Base-by-base conservation (phyloP, 1,140 invertebrate genomes). In the Notospermus geniculatus region DNA sequence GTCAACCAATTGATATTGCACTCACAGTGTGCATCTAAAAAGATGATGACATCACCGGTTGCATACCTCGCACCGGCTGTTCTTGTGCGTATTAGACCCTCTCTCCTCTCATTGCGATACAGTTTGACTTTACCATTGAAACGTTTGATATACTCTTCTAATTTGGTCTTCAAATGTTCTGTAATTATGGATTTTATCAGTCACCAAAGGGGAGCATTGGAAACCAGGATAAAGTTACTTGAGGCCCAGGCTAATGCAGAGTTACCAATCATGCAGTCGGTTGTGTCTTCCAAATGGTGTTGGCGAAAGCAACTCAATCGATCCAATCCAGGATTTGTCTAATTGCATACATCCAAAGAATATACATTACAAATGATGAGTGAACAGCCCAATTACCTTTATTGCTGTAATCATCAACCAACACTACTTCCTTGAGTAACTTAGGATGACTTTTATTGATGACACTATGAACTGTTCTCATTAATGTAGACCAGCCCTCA, bases 401-500 rank as follows among this genome's bases (percentile, higher is more conserved):
- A 80, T 96, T 90, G 68, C 94, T 98, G 79, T 86, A 98, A 80
- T 99, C 97, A 83, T 99, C 97, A 0, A 99, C 96, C 70, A 99
- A 83, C n/a, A 99, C 85, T 72, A 99, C 86, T 86, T 99, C 97
- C 76, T 98, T 89, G 1, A 99, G 83, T 66, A 97, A 85, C 73
- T 96, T 84, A 4, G 89, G 87, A 0, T 96, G 97, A 0, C 93
- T 91, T 59, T 93, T 86, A 71, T 98, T 91, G 25, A 99, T 88
- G 4, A 99, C 92, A 66, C 91, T 92, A 77, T 98, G 95, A 0
- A 98, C 93, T n/a, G 96, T 98, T 66, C 96, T 83, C 83, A 98
- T 85, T 15, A 99, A 83, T 1, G 95, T 93, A 1, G 92, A 92
- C 86, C 91, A 97, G 1, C 95, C 97, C 83, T 99, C 81, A 80